Conservation (phyloP, 2,888 invertebrate species). For the Drosophila hamatofila region DNA sequence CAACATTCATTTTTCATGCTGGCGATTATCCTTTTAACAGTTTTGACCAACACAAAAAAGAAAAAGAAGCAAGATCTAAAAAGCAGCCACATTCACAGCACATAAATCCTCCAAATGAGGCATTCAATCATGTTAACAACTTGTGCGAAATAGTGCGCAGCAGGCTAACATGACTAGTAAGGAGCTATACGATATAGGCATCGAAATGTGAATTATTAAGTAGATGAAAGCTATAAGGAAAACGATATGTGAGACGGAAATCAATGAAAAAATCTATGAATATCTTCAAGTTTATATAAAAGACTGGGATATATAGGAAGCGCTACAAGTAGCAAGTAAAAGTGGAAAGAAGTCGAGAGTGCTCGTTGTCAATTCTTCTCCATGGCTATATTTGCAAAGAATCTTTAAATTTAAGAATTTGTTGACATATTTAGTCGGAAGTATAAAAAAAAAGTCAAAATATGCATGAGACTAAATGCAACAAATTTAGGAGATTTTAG, state of each 20-base stretch:
- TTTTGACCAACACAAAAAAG: slow-evolving; percentile 37
- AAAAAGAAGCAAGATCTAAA: slow-evolving; percentile 6
- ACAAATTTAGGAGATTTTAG: too few relatives aligned
- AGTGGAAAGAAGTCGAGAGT: too few relatives aligned
- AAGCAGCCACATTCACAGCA: slow-evolving; percentile 66
- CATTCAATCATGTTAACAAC: slow-evolving; percentile 60
- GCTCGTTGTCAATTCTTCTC: too few relatives aligned
- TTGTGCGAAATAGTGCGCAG: slow-evolving; percentile 30
- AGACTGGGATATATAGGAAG: neutral
- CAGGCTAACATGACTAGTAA: neutral
- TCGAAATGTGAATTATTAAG: neutral
- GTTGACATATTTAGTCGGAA: too few relatives aligned
- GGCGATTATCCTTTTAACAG: slow-evolving; percentile 74
- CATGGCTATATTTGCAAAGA: too few relatives aligned
- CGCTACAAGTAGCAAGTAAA: too few relatives aligned
- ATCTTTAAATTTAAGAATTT: too few relatives aligned
- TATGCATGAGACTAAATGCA: too few relatives aligned
- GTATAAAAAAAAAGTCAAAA: too few relatives aligned
- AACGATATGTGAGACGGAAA: neutral
- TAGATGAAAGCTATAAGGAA: neutral
- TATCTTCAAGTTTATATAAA: neutral
- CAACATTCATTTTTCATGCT: slow-evolving; percentile 71
- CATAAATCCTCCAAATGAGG: slow-evolving; percentile 74
- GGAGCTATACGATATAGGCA: neutral
- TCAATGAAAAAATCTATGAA: neutral